A percentile compares a stretch with the other conserved stretches of the same genome.
Conservation (phyloP, 2,113 vertebrate genomes). For the Furnarius figulus region DNA sequence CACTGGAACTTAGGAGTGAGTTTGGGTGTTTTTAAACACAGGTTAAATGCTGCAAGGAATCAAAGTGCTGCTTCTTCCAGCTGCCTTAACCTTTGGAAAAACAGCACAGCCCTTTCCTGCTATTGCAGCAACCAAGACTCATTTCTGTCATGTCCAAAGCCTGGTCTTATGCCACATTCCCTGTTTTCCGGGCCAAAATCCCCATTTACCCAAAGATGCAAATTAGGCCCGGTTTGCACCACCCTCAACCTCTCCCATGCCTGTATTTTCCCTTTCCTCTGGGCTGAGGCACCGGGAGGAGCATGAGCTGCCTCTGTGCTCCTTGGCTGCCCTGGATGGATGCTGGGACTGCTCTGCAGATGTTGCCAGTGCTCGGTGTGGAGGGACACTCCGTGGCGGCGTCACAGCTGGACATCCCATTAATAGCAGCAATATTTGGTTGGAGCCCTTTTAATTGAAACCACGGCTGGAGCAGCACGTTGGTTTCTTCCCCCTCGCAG, state of each 20-base stretch:
- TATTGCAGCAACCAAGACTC: neutral
- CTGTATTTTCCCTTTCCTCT: neutral
- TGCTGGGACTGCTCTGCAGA: slow-evolving; percentile 39
- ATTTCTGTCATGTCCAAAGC: neutral
- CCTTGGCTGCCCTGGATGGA: neutral
- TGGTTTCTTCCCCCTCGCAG: neutral
- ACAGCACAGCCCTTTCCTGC: neutral
- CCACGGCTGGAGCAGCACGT: slow-evolving; percentile 46
- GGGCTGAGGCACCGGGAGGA: neutral
- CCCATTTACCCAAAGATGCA: neutral
- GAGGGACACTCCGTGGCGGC: neutral
- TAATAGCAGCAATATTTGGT: slow-evolving; percentile 44
- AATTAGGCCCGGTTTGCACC: neutral
- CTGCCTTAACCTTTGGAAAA: neutral
- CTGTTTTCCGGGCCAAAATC: neutral
- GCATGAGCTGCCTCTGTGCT: neutral
- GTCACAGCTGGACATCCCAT: slow-evolving; percentile 61
- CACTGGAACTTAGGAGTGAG: neutral
- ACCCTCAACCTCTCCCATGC: neutral
- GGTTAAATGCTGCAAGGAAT: neutral
- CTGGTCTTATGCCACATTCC: accelerated
- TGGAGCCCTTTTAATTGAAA: slow-evolving; percentile 68
- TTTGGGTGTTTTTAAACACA: neutral
- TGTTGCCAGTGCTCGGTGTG: slow-evolving; percentile 15
- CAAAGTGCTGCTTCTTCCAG: neutral